Percentiles rank a stretch among this genome's conserved stretches.
Evolutionary conservation across 2,888 invertebrate genomes (phyloP).

Genomic region (Chirona hameri): DNA sequence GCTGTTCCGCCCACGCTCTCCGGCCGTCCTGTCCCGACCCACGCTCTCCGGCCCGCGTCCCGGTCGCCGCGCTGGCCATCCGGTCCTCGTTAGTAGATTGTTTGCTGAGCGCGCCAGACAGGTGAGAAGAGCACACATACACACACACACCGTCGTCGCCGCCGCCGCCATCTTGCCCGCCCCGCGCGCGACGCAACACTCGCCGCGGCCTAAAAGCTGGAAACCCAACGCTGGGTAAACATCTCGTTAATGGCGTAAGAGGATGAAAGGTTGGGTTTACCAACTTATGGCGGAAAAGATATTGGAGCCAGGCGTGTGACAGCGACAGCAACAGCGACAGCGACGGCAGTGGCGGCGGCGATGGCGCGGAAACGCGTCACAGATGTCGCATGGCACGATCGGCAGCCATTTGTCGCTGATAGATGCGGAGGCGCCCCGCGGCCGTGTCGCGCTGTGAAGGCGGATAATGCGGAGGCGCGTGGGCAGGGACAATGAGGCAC

Average conservation of each 20-base stretch:
- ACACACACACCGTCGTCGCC: too few species aligned
- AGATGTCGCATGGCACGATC: neutral
- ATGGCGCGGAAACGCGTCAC: neutral
- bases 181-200: neutral
- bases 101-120: neutral
- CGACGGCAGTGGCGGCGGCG: neutral
- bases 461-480: too few species aligned
- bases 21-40: too few species aligned
- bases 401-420: neutral
- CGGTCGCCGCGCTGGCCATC: neutral
- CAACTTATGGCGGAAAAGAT: conserved; percentile 4
- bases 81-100: conserved; percentile 5
- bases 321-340: neutral
- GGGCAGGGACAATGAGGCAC: neutral
- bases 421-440: too few species aligned
- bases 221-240: neutral
- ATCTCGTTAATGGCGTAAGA: conserved; percentile 13
- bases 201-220: conserved; percentile 3
- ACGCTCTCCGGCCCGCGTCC: neutral
- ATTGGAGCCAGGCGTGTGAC: neutral
- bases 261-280: conserved; percentile 27
- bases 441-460: too few species aligned
- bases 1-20: too few species aligned
- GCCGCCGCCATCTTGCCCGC: conserved; percentile 3
- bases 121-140: conserved; percentile 23